Evolutionary conservation across 2,888 invertebrate genomes (phyloP).

Genomic region (Idaea straminata): DNA sequence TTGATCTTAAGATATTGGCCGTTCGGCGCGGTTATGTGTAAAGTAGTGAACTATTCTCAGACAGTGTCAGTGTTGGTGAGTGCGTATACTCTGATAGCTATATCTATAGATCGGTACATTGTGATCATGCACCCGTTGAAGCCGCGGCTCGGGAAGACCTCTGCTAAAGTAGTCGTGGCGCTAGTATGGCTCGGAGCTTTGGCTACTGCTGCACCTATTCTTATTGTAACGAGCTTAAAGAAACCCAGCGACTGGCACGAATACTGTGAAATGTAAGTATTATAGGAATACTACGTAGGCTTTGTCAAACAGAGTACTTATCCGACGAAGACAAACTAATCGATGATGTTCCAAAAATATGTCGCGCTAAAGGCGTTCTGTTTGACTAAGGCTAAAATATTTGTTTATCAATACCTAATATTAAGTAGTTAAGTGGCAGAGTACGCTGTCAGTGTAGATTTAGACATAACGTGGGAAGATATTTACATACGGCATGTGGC

Average conservation of each 20-base stretch:
- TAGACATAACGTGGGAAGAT: no score
- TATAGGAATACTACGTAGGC: conserved; percentile 1
- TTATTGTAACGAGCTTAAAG: conserved; percentile 84
- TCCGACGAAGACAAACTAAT: not conserved
- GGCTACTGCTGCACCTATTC: conserved; percentile 89
- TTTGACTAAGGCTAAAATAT: no score
- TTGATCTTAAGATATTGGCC: conserved; percentile 93
- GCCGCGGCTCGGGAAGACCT: conserved; percentile 87
- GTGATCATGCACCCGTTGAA: conserved; percentile 94
- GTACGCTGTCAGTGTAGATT: no score
- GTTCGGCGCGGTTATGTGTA: conserved; percentile 90
- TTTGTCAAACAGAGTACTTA: conserved; percentile 1
- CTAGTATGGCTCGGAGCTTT: conserved; percentile 88
- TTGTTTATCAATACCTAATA: no score
- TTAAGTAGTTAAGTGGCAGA: no score
- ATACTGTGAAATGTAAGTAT: conserved; percentile 83
- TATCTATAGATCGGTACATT: conserved; percentile 93
- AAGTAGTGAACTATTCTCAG: conserved; percentile 90
- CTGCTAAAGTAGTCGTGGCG: conserved; percentile 84
- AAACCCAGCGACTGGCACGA: conserved; percentile 83
- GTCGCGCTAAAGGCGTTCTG: no score
- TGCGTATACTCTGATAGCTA: conserved; percentile 94
- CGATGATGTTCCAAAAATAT: no score
- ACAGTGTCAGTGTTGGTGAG: conserved; percentile 90
- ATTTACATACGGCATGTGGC: no score